Evolutionary conservation across 1,140 invertebrate genomes (phyloP).

Genomic region (Orchestia grillus): DNA sequence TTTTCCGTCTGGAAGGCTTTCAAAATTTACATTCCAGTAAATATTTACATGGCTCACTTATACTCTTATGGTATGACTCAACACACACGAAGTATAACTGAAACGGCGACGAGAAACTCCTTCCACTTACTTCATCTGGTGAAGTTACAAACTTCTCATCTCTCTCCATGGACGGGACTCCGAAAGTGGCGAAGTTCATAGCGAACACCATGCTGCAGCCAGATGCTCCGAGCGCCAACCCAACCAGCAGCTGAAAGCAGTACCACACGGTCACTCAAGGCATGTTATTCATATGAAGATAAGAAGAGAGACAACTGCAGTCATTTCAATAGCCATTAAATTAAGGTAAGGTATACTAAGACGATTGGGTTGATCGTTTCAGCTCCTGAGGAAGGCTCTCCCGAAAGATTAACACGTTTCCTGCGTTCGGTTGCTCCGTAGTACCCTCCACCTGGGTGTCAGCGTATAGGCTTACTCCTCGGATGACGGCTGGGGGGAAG

Average conservation of each 20-base stretch:
- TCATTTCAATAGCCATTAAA: no score
- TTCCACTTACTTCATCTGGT: neutral
- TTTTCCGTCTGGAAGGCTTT: no score
- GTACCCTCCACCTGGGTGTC: no score
- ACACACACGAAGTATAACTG: neutral
- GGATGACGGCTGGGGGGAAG: no score
- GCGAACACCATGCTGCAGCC: slow-evolving; percentile 1
- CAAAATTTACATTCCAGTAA: no score
- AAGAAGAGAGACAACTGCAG: neutral
- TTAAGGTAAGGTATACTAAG: no score
- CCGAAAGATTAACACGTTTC: no score
- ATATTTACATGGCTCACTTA: no score
- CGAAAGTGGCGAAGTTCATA: slow-evolving; percentile 34
- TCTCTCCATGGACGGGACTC: slow-evolving; percentile 11
- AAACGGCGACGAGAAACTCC: neutral
- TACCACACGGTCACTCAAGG: neutral
- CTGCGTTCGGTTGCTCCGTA: no score
- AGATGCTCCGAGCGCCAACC: neutral
- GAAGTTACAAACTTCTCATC: neutral
- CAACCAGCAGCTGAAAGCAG: slow-evolving; percentile 17
- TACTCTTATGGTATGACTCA: neutral
- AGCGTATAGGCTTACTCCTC: no score
- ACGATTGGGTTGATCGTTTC: no score
- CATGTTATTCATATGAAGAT: neutral
- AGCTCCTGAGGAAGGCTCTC: no score